These are phyloP conservation scores for Hippocampus zosterae DNA, from an alignment of 2,113 vertebrate genomes.

Conservation along the genomic window DNA sequence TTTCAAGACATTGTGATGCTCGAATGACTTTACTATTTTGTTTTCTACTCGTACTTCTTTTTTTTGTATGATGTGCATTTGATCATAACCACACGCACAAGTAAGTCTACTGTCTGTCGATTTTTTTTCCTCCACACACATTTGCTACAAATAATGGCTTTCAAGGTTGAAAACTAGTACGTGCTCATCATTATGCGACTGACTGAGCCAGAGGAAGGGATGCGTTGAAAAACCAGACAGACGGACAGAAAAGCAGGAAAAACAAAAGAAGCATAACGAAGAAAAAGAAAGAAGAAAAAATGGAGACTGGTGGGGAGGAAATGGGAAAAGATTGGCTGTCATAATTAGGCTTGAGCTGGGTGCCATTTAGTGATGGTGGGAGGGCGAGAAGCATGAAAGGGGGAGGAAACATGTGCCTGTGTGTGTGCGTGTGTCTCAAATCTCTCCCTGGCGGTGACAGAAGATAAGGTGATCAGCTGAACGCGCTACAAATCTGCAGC, in stretches of 20 bases:
- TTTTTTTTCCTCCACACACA: background rate
- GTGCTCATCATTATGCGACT: slow-evolving; percentile 41
- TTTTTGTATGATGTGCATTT: background rate
- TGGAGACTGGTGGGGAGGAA: slow-evolving; percentile 47
- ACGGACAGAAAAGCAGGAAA: too few relatives aligned
- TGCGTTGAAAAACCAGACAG: slow-evolving; percentile 21
- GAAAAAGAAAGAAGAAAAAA: slow-evolving; percentile 1
- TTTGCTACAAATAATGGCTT: slow-evolving; percentile 50
- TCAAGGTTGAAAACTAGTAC: slow-evolving; percentile 39
- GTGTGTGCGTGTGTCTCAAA: slow-evolving; percentile 29
- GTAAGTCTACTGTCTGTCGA: background rate
- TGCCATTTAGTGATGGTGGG: slow-evolving; percentile 46
- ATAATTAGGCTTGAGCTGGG: slow-evolving; percentile 70
- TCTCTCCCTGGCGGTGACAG: slow-evolving; percentile 67
- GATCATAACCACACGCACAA: background rate
- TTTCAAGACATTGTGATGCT: background rate
- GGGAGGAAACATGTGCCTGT: slow-evolving; percentile 22
- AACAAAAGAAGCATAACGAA: too few relatives aligned
- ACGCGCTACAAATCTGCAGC: slow-evolving; percentile 65
- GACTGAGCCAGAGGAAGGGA: slow-evolving; percentile 28
- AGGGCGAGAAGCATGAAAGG: slow-evolving; percentile 25
- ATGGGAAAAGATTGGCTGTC: slow-evolving; percentile 66
- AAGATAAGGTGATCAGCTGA: slow-evolving; percentile 72
- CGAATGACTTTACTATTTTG: background rate
- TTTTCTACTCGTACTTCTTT: background rate